These are phyloP conservation scores for Danio aesculapii DNA, from an alignment of 2,797 vertebrate species.

Conservation along the genomic window DNA sequence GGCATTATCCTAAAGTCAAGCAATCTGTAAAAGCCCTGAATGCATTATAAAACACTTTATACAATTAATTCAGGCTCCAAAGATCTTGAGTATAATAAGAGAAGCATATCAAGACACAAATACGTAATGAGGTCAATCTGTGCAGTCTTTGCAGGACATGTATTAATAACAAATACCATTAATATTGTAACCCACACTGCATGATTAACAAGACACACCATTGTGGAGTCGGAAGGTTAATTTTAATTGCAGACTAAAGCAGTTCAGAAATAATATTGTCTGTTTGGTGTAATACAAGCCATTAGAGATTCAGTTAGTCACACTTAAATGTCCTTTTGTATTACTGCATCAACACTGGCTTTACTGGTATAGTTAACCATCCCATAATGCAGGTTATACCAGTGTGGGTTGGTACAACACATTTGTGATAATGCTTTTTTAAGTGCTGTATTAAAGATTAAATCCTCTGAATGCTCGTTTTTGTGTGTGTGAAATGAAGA, in stretches of 20 bases:
- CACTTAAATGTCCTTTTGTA: not conserved
- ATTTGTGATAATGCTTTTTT: not conserved
- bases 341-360: constrained; percentile 8
- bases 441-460: not conserved
- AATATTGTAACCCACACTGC: not conserved
- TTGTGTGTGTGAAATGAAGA: no score
- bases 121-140: not conserved
- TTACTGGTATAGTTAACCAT: not conserved
- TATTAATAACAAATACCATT: constrained; percentile 3
- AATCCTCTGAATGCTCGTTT: no score
- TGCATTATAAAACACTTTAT: not conserved
- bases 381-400: constrained; percentile 21
- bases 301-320: not conserved
- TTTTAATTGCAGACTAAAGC: not conserved
- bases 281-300: not conserved
- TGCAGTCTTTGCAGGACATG: not conserved
- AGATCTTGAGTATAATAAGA: not conserved
- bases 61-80: not conserved
- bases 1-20: not conserved
- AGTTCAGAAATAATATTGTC: not conserved
- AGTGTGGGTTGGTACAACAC: constrained; percentile 9
- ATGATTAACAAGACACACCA: not conserved
- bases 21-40: not conserved
- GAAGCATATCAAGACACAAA: not conserved
- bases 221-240: not conserved